A percentile compares a stretch with the other conserved stretches of the same genome.
Evolutionary conservation across 2,113 vertebrate genomes (phyloP).

Genomic region (Prunella fulvescens): DNA sequence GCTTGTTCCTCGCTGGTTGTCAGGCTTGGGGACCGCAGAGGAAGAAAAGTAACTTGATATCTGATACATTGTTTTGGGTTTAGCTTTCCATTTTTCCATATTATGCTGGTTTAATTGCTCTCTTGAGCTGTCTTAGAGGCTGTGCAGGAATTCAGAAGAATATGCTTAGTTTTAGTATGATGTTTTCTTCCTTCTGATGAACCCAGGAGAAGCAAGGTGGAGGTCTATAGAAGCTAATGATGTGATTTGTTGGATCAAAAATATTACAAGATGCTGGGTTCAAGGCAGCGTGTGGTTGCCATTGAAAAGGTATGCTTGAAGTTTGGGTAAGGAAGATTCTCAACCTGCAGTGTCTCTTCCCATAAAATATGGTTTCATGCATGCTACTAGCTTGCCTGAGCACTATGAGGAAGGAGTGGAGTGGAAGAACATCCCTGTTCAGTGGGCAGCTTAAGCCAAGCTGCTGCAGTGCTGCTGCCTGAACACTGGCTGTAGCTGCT

Average conservation of each 20-base stretch:
- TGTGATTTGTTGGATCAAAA: not conserved
- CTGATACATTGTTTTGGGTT: not conserved
- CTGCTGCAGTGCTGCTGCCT: not conserved
- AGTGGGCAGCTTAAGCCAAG: not conserved
- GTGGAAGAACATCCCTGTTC: not conserved
- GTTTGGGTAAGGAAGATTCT: not conserved
- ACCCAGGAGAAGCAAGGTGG: not conserved
- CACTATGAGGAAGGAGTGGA: not conserved
- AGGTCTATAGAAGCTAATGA: not conserved
- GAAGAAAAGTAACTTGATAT: not conserved
- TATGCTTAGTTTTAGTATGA: not conserved
- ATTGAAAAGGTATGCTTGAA: not conserved
- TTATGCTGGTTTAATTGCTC: not conserved
- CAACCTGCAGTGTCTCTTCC: not conserved
- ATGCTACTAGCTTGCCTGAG: not conserved
- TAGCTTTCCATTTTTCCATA: not conserved
- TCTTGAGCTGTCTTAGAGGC: not conserved
- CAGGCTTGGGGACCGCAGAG: fast-evolving
- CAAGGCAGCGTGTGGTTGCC: fast-evolving
- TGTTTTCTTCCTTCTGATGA: not conserved
- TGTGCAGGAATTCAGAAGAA: not conserved
- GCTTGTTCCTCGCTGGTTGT: not conserved
- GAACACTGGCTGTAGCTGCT: not conserved
- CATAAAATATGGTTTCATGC: not conserved
- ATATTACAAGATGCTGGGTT: not conserved